Evolutionary conservation across 2,113 vertebrate species (phyloP).

Genomic region (Hucho hucho): DNA sequence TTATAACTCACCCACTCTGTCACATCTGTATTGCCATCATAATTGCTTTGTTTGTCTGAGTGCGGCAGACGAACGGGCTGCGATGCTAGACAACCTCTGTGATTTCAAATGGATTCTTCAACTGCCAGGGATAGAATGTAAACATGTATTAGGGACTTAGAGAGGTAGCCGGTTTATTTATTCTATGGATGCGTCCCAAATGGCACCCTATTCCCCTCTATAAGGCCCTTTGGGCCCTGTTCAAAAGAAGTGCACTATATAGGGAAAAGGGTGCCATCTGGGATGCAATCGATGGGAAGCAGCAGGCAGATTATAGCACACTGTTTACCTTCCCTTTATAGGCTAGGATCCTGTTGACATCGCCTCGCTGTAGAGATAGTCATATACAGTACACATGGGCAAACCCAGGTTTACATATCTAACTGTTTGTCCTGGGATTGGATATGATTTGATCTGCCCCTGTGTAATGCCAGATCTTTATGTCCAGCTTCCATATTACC

Average conservation of each 20-base stretch:
- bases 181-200: no score
- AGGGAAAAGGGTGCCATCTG: no score
- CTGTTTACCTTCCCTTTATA: no score
- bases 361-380: not conserved
- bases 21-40: slow-evolving; percentile 28
- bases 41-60: slow-evolving; percentile 19
- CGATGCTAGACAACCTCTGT: not conserved
- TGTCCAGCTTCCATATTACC: not conserved
- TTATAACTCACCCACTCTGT: slow-evolving; percentile 19
- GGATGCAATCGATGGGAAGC: no score
- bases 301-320: no score
- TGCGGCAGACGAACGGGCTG: slow-evolving; percentile 3
- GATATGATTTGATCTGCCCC: not conserved
- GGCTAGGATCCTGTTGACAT: not conserved
- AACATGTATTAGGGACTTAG: not conserved
- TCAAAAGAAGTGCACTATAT: no score
- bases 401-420: not conserved
- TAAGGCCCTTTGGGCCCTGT: no score
- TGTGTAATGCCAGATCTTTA: not conserved
- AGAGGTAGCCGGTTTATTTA: not conserved
- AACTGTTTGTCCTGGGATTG: not conserved
- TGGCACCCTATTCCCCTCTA: no score
- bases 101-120: not conserved
- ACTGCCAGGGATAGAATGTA: slow-evolving; percentile 1
- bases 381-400: not conserved